A percentile compares a stretch with the other conserved stretches of the same genome.
Evolutionary conservation across 2,888 invertebrate genomes (phyloP).

Genomic region (Sympetrum striolatum): DNA sequence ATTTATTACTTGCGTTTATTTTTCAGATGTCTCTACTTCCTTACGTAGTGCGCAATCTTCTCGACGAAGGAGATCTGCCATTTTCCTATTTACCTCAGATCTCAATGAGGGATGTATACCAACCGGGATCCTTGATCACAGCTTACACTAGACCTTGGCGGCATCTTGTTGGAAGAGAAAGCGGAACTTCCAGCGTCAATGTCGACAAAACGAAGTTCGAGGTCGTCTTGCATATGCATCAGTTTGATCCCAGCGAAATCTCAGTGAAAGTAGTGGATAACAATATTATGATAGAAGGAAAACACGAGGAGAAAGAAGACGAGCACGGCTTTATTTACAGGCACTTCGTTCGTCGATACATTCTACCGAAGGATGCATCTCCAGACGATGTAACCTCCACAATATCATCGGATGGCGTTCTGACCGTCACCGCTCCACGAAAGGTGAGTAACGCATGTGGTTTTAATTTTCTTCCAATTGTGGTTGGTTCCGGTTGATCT

Average conservation of each 20-base stretch:
- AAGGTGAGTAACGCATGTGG: slow-evolving; percentile 51
- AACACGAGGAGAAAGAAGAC: slow-evolving; percentile 62
- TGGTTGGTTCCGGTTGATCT: too few relatives aligned
- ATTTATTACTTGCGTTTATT: neutral
- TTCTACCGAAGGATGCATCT: slow-evolving; percentile 60
- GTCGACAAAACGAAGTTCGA: slow-evolving; percentile 64
- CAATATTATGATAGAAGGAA: slow-evolving; percentile 60
- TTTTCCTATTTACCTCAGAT: neutral
- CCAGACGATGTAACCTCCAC: slow-evolving; percentile 59
- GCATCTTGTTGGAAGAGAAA: slow-evolving; percentile 70
- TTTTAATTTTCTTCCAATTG: too few relatives aligned
- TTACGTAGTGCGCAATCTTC: neutral
- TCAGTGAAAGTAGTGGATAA: slow-evolving; percentile 62
- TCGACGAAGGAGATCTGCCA: neutral
- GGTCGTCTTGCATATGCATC: slow-evolving; percentile 69
- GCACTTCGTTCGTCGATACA: slow-evolving; percentile 61
- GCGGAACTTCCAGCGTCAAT: slow-evolving; percentile 75
- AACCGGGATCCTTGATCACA: neutral
- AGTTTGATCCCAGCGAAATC: slow-evolving; percentile 62
- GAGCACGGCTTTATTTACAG: slow-evolving; percentile 62
- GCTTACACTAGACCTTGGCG: slow-evolving; percentile 77
- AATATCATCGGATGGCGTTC: slow-evolving; percentile 60
- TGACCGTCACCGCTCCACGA: slow-evolving; percentile 60
- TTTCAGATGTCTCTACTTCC: neutral
- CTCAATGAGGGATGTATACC: neutral